A percentile compares a stretch with the other conserved stretches of the same genome.
Conservation (phyloP, 2,113 vertebrate species). For the Peromyscus maniculatus region DNA sequence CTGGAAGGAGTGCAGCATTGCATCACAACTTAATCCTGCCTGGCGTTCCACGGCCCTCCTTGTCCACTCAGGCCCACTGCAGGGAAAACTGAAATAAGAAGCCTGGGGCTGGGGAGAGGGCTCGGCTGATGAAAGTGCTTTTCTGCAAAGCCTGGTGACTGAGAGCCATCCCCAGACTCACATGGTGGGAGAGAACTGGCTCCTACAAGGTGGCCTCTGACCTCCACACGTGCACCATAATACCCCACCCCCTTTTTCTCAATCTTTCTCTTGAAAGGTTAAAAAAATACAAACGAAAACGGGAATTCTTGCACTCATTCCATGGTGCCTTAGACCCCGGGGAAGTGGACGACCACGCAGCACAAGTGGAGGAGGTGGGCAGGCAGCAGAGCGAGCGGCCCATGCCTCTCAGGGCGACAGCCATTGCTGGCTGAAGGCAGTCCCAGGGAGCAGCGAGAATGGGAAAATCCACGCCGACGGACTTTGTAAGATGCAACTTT, state of each 20-base stretch:
- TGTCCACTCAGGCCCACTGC: too few species aligned
- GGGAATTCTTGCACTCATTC: constrained; percentile 63
- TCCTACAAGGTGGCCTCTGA: not conserved
- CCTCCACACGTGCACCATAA: not conserved
- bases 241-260: too few species aligned
- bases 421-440: not conserved
- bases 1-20: too few species aligned
- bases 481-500: constrained; percentile 40
- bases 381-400: too few species aligned
- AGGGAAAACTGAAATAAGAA: constrained; percentile 59
- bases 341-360: not conserved
- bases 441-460: not conserved
- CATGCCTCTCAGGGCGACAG: not conserved
- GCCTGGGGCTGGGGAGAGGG: not conserved
- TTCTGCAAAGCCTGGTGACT: not conserved
- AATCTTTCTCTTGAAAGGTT: not conserved
- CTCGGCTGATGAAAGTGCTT: not conserved
- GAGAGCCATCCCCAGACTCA: too few species aligned
- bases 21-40: not conserved
- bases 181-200: not conserved
- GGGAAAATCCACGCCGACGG: not conserved
- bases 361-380: accelerated
- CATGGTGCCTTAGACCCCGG: not conserved
- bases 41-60: too few species aligned
- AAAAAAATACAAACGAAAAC: not conserved